Percentiles rank a stretch among this genome's conserved stretches.
Conservation (phyloP, 2,113 vertebrate genomes). For the Dendrocopos noguchii region DNA sequence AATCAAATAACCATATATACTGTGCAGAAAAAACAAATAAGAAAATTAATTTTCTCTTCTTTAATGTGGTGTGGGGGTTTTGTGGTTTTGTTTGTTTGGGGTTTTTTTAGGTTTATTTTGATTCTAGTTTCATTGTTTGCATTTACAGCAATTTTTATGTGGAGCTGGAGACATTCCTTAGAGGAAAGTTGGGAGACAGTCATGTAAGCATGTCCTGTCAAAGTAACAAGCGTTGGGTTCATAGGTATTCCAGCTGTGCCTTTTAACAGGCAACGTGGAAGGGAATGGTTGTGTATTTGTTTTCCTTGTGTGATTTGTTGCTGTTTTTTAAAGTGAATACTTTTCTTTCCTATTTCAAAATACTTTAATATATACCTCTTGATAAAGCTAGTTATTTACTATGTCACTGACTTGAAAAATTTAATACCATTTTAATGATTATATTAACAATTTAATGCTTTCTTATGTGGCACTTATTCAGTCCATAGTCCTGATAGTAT, state of each 20-base stretch:
- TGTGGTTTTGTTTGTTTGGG: neutral
- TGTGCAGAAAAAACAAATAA: neutral
- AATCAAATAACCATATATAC: neutral
- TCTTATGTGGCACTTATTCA: neutral
- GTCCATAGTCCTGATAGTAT: neutral
- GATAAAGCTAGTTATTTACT: neutral
- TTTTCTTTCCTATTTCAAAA: neutral
- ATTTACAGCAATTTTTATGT: neutral
- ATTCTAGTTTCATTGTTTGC: neutral
- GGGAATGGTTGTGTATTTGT: neutral
- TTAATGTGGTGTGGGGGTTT: rapidly evolving
- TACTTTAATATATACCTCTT: neutral
- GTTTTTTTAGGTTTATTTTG: neutral
- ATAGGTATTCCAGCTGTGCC: neutral
- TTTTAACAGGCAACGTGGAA: neutral
- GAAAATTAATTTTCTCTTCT: rapidly evolving
- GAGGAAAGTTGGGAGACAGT: neutral
- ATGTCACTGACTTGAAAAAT: neutral
- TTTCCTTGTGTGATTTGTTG: neutral
- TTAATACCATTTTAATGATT: neutral
- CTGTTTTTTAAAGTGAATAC: neutral
- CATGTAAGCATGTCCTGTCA: neutral
- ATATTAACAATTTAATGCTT: neutral
- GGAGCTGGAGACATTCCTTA: neutral
- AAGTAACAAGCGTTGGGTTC: neutral